Percentiles rank a stretch among this genome's conserved stretches.
These are phyloP conservation scores for Pipistrellus nathusii DNA, from an alignment of 2,797 vertebrate genomes.

Conservation along the genomic window DNA sequence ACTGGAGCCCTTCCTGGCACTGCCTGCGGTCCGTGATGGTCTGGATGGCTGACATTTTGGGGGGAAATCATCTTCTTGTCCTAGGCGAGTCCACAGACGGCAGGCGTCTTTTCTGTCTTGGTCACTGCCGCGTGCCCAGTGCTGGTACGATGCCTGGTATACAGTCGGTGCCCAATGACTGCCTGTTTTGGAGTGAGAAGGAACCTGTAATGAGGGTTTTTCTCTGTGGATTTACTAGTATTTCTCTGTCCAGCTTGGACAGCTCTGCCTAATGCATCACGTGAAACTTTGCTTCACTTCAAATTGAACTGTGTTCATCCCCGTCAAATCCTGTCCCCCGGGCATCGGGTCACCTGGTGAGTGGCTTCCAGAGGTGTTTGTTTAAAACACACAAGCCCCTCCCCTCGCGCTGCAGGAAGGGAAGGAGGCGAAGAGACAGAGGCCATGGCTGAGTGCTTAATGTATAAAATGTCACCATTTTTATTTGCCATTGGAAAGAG, in stretches of 20 bases:
- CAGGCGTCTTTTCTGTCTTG: too few species aligned
- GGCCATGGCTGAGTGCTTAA: background rate
- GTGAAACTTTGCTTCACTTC: background rate
- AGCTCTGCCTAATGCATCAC: background rate
- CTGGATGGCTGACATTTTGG: background rate
- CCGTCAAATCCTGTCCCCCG: background rate
- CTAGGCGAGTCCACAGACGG: rapidly evolving
- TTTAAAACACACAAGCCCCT: background rate
- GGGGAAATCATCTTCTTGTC: background rate
- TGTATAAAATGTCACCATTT: constrained; percentile 81
- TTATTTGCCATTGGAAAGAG: constrained; percentile 85
- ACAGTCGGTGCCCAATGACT: background rate
- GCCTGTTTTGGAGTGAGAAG: background rate
- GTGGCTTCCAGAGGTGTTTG: background rate
- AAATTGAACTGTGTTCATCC: background rate
- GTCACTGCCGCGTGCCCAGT: rapidly evolving
- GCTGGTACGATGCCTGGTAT: background rate
- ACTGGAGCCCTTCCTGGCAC: rapidly evolving
- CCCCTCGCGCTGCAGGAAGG: background rate
- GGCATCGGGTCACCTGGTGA: background rate
- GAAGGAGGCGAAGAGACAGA: background rate
- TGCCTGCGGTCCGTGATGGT: rapidly evolving
- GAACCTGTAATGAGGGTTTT: background rate
- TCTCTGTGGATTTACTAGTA: background rate
- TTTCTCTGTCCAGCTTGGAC: background rate